A percentile compares a stretch with the other conserved stretches of the same genome.
Conservation (phyloP, 1,140 invertebrate species). For the Drosophila teissieri region DNA sequence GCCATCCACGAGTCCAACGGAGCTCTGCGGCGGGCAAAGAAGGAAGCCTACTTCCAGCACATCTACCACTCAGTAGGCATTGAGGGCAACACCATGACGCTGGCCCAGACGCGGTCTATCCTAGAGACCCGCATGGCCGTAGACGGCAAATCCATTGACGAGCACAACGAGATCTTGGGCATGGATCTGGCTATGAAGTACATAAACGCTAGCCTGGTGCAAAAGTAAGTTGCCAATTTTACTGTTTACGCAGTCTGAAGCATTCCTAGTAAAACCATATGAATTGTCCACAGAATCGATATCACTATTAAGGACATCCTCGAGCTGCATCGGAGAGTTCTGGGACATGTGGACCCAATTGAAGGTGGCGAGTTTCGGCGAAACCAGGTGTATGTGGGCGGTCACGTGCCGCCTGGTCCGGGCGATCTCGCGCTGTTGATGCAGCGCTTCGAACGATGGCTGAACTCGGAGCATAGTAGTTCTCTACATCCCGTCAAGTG, state of each 20-base stretch:
- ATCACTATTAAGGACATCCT: constrained; percentile 94
- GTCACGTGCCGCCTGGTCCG: constrained; percentile 94
- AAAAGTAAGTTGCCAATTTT: constrained; percentile 84
- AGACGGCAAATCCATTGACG: constrained; percentile 96
- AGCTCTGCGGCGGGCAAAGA: constrained; percentile 93
- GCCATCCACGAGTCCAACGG: constrained; percentile 92
- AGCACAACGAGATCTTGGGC: constrained; percentile 98
- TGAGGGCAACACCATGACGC: constrained; percentile 98
- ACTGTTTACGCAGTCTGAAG: no score
- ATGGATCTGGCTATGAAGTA: constrained; percentile 98
- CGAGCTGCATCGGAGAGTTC: constrained; percentile 95
- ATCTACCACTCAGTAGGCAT: constrained; percentile 99
- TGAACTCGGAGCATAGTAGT: constrained; percentile 94
- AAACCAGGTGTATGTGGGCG: constrained; percentile 96
- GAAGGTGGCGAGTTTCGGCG: constrained; percentile 93
- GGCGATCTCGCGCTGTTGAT: constrained; percentile 92
- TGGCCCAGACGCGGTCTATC: constrained; percentile 96
- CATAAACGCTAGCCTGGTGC: constrained; percentile 95
- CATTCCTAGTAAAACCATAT: no score
- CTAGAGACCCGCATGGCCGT: constrained; percentile 97
- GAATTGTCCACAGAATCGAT: constrained; percentile 86
- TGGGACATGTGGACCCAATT: constrained; percentile 96
- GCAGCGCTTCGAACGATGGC: constrained; percentile 95
- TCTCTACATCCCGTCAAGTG: constrained; percentile 94
- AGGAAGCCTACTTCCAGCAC: constrained; percentile 97